Evolutionary conservation across 2,113 vertebrate genomes (phyloP), one percentile per base, ranked within the genome.

Genomic region (Equus quagga): DNA sequence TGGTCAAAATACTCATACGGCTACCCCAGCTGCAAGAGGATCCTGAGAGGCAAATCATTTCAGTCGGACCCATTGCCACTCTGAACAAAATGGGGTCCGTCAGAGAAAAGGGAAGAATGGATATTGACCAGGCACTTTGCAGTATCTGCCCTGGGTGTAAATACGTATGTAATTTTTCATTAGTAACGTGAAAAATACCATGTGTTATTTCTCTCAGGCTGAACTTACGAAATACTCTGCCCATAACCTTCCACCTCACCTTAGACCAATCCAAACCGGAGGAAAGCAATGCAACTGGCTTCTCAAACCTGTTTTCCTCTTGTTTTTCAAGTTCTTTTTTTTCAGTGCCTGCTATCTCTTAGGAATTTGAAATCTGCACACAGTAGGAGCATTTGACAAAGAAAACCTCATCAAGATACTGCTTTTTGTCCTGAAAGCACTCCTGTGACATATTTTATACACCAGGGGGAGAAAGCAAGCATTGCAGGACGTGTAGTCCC

Each of bases 361-460:
- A 67, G 62, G 83, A 94, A 96, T 94, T 91, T 95, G 69, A 95
- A 97, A 94, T 78, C 58, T 86, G 24, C 24, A 92, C 46, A 26
- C 28, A 51, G 24, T 26, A 54, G 12, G 36, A 76, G 8, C 31
- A 8, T 56, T 81, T 80, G 21, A 86, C 67, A 60, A 56, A 72
- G 46, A 91, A 96, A 97, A 70, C 10, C 23, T 24, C 3, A 0
- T 26, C 24, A 86, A 51, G 83, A 78, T 19, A 76, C 72, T 84
- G 36, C 12, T 82, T 96, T 97, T 70, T 80, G 78, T 91, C 33
- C 60, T 36, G 6, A 96, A 92, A 97, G n/a, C 72, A 91, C 92
- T 93, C 36, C 33, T 87, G 56, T 15, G 88, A 80, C 70, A 36
- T 44, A 23, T 62, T 92, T 94, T 56, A 26, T 33, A 67, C 5